Percentiles rank a stretch among this genome's conserved stretches.
Conservation (phyloP, 23 tunicate genomes). For the Oikopleura albicans region DNA sequence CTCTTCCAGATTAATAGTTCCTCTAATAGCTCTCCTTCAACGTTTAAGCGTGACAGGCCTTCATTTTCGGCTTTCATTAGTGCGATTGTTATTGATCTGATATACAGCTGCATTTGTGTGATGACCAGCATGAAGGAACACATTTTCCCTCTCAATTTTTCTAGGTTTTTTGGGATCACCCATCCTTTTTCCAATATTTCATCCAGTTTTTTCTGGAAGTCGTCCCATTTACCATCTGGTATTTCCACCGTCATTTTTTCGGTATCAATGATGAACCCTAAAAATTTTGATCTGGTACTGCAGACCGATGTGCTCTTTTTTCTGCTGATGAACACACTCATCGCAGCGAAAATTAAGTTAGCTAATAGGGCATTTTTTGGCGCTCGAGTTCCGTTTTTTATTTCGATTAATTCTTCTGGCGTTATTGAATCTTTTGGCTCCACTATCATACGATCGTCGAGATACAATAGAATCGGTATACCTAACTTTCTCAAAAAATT, state of each 20-base stretch:
- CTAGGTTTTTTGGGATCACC: not conserved
- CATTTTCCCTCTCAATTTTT: not conserved
- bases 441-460: not conserved
- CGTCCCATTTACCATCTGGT: not conserved
- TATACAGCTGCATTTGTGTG: not conserved
- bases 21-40: not conserved
- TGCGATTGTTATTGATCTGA: not conserved
- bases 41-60: not conserved
- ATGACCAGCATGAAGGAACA: not conserved
- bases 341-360: not conserved
- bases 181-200: not conserved
- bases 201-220: not conserved
- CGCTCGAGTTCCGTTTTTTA: not conserved
- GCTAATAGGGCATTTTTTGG: no score
- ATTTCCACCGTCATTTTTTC: not conserved
- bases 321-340: not conserved
- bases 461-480: not conserved
- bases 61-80: not conserved
- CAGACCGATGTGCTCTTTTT: not conserved
- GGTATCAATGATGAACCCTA: not conserved
- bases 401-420: not conserved
- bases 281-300: not conserved
- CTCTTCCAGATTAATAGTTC: not conserved
- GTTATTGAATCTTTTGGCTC: not conserved
- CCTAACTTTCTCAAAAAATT: not conserved